phyloP scores from a whole-genome alignment of 2,888 invertebrate species.

The Parelbella ahira region DNA sequence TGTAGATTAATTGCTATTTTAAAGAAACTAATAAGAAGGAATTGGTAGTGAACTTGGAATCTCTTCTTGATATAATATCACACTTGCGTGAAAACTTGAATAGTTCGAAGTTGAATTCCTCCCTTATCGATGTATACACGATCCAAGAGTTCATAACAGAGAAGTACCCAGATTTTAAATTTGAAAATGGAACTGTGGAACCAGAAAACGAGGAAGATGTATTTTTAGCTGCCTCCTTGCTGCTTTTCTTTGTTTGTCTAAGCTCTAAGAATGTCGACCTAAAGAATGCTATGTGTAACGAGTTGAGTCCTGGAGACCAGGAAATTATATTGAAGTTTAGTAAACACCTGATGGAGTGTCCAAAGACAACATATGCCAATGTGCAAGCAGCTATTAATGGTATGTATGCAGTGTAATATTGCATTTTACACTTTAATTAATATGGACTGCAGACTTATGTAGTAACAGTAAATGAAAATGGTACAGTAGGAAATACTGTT shows the following conservation, averaged over 20 bases:
- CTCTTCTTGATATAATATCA: slow-evolving; percentile 56
- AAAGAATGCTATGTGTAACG: slow-evolving; percentile 78
- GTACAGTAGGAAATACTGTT: no score
- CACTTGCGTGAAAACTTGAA: slow-evolving; percentile 62
- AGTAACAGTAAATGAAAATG: no score
- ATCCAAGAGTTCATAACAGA: slow-evolving; percentile 61
- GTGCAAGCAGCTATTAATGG: slow-evolving; percentile 65
- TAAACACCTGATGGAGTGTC: slow-evolving; percentile 72
- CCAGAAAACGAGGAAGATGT: slow-evolving; percentile 52
- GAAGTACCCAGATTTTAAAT: slow-evolving; percentile 75
- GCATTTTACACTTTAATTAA: no score
- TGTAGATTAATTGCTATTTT: no score
- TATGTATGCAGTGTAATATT: no score
- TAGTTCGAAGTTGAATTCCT: slow-evolving; percentile 65
- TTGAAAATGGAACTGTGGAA: slow-evolving; percentile 54
- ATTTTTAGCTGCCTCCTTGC: slow-evolving; percentile 68
- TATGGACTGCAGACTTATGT: no score
- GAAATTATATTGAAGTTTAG: slow-evolving; percentile 76
- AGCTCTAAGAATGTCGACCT: slow-evolving; percentile 76
- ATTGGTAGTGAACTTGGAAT: slow-evolving; percentile 45
- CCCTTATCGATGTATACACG: slow-evolving; percentile 56
- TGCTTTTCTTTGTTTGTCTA: slow-evolving; percentile 75
- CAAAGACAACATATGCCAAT: slow-evolving; percentile 57
- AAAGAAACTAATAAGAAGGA: slow-evolving; percentile 43
- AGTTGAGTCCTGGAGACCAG: slow-evolving; percentile 72